Conservation (phyloP, 2,113 vertebrate species). For the Zosterops japonicus region DNA sequence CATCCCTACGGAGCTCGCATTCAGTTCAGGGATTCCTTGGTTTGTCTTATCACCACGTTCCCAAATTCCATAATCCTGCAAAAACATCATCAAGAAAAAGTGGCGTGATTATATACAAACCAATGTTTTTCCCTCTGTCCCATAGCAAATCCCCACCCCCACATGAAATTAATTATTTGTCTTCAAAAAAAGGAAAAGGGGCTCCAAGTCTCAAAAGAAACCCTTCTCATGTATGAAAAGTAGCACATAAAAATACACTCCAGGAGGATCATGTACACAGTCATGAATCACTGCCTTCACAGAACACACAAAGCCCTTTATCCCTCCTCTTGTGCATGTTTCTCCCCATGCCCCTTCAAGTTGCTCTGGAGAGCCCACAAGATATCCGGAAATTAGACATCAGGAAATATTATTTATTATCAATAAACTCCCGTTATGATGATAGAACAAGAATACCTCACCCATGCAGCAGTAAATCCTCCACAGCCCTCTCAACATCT, state of each 20-base stretch:
- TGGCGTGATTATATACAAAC: background rate
- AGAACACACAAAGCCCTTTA: background rate
- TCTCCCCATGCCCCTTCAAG: background rate
- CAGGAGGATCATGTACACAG: background rate
- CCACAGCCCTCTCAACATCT: background rate
- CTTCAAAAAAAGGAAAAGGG: background rate
- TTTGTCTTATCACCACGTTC: slow-evolving; percentile 98
- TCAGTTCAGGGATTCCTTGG: slow-evolving; percentile 95
- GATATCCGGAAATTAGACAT: background rate
- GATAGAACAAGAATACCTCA: background rate
- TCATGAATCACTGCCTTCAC: background rate
- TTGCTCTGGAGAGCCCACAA: rapidly evolving
- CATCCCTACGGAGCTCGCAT: slow-evolving; percentile 97
- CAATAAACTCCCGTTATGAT: background rate
- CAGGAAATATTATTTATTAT: background rate
- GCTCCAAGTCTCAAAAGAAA: background rate
- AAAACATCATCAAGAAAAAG: background rate
- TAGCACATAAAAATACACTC: background rate
- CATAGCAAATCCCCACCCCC: background rate
- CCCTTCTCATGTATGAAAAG: background rate
- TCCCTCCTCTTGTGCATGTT: background rate
- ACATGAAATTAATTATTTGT: background rate
- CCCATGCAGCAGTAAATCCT: background rate
- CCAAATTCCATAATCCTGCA: slow-evolving; percentile 99
- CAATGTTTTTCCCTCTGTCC: rapidly evolving